Conservation (phyloP, 2,113 vertebrate species). For the Petromus typicus region DNA sequence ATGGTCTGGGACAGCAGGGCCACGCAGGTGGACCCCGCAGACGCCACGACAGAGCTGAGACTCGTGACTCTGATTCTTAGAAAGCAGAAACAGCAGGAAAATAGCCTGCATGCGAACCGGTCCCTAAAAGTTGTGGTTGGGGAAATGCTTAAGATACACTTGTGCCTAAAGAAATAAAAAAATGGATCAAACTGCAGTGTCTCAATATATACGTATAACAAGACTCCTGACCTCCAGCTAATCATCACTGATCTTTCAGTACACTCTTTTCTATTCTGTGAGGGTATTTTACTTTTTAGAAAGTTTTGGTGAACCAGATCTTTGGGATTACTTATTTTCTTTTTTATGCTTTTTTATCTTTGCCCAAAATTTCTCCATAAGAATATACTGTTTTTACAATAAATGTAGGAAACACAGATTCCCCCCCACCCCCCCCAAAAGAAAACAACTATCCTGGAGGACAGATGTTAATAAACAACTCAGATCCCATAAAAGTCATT, state of each 20-base stretch:
- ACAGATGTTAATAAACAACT: slow-evolving; percentile 22
- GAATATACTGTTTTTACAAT: background rate
- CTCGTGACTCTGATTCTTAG: background rate
- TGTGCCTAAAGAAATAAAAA: background rate
- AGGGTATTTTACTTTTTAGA: too few species aligned
- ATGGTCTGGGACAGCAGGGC: background rate
- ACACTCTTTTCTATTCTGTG: too few species aligned
- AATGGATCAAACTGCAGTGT: background rate
- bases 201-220: background rate
- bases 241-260: too few species aligned
- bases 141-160: background rate
- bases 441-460: background rate
- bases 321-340: background rate
- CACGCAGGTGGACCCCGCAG: background rate
- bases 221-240: too few species aligned
- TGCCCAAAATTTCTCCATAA: background rate
- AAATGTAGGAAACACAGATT: background rate
- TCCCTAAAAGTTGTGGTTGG: background rate
- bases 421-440: background rate
- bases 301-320: background rate
- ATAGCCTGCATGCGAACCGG: background rate
- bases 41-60: background rate
- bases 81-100: background rate
- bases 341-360: background rate
- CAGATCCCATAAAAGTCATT: background rate